phyloP scores from a whole-genome alignment of 2,797 vertebrate genomes.

The Coluber constrictor region DNA sequence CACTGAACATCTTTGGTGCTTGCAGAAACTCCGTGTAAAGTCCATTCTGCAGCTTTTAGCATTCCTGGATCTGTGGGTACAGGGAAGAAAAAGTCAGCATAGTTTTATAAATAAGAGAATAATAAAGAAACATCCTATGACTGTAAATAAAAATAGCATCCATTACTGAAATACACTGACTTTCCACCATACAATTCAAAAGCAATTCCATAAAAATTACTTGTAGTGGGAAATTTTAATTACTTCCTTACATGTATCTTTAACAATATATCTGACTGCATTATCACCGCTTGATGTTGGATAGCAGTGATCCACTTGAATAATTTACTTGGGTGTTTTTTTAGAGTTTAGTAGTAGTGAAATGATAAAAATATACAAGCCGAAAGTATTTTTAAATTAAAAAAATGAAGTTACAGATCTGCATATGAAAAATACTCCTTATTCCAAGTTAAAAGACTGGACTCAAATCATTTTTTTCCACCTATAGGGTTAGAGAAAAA shows the following conservation, averaged over 20 bases:
- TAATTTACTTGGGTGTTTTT: background rate
- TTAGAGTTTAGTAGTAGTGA: background rate
- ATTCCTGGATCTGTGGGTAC: constrained; percentile 41
- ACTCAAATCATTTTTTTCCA: constrained; percentile 9
- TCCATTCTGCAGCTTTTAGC: constrained; percentile 41
- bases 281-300: background rate
- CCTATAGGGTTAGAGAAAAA: rapidly evolving
- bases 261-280: background rate
- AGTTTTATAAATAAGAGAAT: background rate
- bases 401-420: background rate
- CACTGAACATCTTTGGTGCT: constrained; percentile 71
- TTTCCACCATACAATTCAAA: background rate
- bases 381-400: constrained; percentile 25
- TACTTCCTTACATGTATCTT: background rate
- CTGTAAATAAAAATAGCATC: background rate
- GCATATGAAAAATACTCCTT: background rate
- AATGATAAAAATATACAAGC: background rate
- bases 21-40: constrained; percentile 56
- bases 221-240: background rate
- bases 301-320: background rate
- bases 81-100: background rate
- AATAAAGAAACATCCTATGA: background rate
- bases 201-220: background rate
- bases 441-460: background rate
- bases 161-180: background rate